These are phyloP conservation scores for Endomychus coccineus DNA, from an alignment of 2,888 invertebrate species.

Conservation along the genomic window DNA sequence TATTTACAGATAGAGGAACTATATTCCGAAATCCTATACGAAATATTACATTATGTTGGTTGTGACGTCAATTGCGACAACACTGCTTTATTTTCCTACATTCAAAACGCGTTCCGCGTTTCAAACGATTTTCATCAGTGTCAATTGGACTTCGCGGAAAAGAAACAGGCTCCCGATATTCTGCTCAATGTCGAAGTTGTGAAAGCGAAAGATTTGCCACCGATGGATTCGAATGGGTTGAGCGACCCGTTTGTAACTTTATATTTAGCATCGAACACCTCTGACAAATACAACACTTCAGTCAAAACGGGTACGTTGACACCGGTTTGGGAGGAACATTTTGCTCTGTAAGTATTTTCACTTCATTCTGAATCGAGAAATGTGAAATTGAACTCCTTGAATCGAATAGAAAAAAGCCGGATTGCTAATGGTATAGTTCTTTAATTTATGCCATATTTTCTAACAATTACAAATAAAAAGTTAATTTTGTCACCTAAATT, in stretches of 20 bases:
- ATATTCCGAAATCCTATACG: slow-evolving; percentile 75
- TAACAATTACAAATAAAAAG: too few relatives aligned
- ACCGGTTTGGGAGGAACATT: slow-evolving; percentile 96
- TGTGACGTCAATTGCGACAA: slow-evolving; percentile 66
- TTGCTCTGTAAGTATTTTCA: slow-evolving; percentile 93
- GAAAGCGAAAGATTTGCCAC: slow-evolving; percentile 75
- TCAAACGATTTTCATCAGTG: slow-evolving; percentile 67
- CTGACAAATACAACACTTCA: slow-evolving; percentile 80
- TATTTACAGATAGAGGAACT: slow-evolving; percentile 71
- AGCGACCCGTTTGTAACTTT: slow-evolving; percentile 97
- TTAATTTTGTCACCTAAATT: too few relatives aligned
- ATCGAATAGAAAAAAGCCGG: too few relatives aligned
- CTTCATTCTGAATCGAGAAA: too few relatives aligned
- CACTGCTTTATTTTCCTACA: slow-evolving; percentile 62
- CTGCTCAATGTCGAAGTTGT: slow-evolving; percentile 79
- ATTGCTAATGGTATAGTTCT: too few relatives aligned
- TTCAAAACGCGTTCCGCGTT: slow-evolving; percentile 75
- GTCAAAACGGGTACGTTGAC: slow-evolving; percentile 85
- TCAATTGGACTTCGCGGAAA: slow-evolving; percentile 62
- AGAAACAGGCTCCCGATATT: slow-evolving; percentile 77
- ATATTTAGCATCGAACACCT: slow-evolving; percentile 68
- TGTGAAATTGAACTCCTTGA: too few relatives aligned
- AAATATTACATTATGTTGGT: slow-evolving; percentile 78
- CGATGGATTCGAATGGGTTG: slow-evolving; percentile 86
- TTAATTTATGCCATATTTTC: too few relatives aligned